Base-by-base conservation (phyloP, 2,113 vertebrate species). In the Bufo gargarizans region DNA sequence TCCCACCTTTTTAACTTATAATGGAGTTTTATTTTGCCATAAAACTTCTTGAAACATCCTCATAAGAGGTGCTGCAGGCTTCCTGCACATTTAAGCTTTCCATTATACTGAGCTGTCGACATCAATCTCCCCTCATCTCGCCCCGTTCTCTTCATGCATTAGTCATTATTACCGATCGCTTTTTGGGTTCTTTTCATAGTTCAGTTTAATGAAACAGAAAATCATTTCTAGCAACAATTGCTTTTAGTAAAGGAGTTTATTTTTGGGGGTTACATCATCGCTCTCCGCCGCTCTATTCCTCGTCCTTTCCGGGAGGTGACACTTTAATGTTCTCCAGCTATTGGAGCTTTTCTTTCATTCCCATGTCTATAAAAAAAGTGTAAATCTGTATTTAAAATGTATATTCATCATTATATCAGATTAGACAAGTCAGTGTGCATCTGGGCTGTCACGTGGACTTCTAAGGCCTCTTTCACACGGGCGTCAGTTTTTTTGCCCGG, bases 131-230 rank as follows among this genome's bases (percentile, higher is more conserved):
- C 43, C 33, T 50, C 63, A 65, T 53, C 19, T 4, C 4, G 22
- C 12, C 77, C 3, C 20, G 8, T 9, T 16, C 77, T 79, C 53
- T 79, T 79, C 50, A 79, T 79, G 77, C 77, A 79, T 79, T 79
- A 82, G 22, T 82, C 45, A 84, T 84, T 65, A 84, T 84, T 69
- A 84, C 43, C 5, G 63, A 22, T 20, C 8, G 11, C 12, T 53
- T 65, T 50, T 63, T 82, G 43, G 43, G 82, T 50, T 69, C 61
- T 69, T 69, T 84, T 53, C 13, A 84, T 84, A 17, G 33, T 53
- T 47, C 20, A 53, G 82, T 65, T 65, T 53, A 84, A 79, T 79
- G 77, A 84, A 84, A 84, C 61, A 84, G 82, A 84, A 65, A 84
- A 84, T 84, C 19, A 69, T 69, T 84, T 84, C 63, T 84, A 69